Base-by-base conservation (phyloP, 2,888 invertebrate genomes). In the Calameuta pallipes region DNA sequence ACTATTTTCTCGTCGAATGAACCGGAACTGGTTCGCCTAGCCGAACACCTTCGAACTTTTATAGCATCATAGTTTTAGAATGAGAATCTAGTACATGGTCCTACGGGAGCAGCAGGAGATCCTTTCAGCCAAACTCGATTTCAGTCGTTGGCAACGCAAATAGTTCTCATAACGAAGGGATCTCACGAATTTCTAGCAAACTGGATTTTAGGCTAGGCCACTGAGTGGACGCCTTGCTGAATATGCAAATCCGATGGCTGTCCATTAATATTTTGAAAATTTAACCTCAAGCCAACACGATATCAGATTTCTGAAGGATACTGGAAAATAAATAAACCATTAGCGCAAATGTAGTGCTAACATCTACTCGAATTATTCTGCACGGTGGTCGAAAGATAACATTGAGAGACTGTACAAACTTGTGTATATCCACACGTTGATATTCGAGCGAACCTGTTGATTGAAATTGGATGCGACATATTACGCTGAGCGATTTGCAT, bases 1-100 rank as follows among this genome's bases (percentile, higher is more conserved):
- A 78, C 74, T 74, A 74, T 34, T 75, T 75, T 36, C 41, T 76
- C 78, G 77, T 79, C 78, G 76, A 74, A 78, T 80, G 77, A 75
- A 78, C 78, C 79, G 76, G 34, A 75, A 69, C 37, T 71, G 75
- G 70, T 77, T 76, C 80, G 69, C 69, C 34, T 75, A 78, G 78
- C 78, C 78, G 74, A 79, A 78, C 75, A 78, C 78, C 73, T 81
- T 79, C 78, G 76, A 83, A 84, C 81, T 84, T 85, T 84, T 83
- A 85, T 81, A 76, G 82, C 82, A 77, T 78, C 81, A 80, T 83
- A 82, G 79, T 31, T 71, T 4, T 12, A 56, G 23, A 3, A 37
- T 12, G 23, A 56, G 56, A 23, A 56, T 56, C 23, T 56, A 23
- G 23, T 23, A 23, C 9, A 23, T 56, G 56, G 23, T 78, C 78